phyloP scores from a whole-genome alignment of 2,888 invertebrate species.

The Epinotia ramella region DNA sequence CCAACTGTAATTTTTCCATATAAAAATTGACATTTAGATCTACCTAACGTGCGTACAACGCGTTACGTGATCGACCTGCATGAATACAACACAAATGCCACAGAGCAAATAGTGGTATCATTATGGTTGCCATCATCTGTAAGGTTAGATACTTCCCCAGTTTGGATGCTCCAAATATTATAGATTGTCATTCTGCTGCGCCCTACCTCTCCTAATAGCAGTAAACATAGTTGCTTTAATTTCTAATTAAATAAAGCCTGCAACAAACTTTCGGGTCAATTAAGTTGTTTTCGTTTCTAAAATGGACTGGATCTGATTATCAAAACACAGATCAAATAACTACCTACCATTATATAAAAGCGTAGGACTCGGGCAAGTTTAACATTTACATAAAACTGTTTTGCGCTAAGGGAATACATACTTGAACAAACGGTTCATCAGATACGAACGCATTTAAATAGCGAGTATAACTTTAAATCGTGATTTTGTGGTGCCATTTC shows the following conservation, averaged over 20 bases:
- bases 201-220: neutral
- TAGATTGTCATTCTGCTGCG: too few relatives aligned
- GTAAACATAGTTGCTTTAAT: conserved; percentile 10
- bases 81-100: too few relatives aligned
- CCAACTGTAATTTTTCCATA: too few relatives aligned
- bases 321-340: conserved; percentile 24
- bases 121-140: too few relatives aligned
- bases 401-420: conserved; percentile 35
- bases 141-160: too few relatives aligned
- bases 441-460: conserved; percentile 30
- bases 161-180: too few relatives aligned
- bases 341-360: conserved; percentile 17
- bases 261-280: neutral
- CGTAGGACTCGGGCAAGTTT: neutral
- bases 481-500: conserved; percentile 43
- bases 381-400: conserved; percentile 33
- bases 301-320: conserved; percentile 14
- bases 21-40: too few relatives aligned
- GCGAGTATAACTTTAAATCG: conserved; percentile 39
- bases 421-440: conserved; percentile 43
- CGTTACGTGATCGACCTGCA: too few relatives aligned
- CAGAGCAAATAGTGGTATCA: too few relatives aligned
- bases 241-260: conserved; percentile 29
- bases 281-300: conserved; percentile 18
- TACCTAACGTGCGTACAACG: too few relatives aligned